These are phyloP conservation scores for Siphonodentalium dalli DNA, from an alignment of 2,888 invertebrate genomes.

Conservation along the genomic window DNA sequence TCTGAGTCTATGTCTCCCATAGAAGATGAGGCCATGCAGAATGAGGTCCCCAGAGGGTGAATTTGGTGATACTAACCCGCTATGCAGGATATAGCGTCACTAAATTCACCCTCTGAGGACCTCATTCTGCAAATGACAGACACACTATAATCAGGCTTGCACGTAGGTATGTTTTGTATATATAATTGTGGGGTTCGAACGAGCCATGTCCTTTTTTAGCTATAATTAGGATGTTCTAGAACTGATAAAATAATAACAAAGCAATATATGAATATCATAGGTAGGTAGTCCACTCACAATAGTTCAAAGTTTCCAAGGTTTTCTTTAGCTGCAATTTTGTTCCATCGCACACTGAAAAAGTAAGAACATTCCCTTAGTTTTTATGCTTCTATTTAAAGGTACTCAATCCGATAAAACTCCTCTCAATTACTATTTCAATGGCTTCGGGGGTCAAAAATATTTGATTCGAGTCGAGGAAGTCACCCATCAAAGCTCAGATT, in stretches of 20 bases:
- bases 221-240: neutral
- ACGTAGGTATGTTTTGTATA: neutral
- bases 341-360: constrained; percentile 59
- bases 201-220: neutral
- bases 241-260: neutral
- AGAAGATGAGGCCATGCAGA: too few relatives aligned
- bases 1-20: too few relatives aligned
- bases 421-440: too few relatives aligned
- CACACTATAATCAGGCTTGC: neutral
- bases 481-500: too few relatives aligned
- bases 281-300: constrained; percentile 50
- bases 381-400: too few relatives aligned
- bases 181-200: neutral
- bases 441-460: too few relatives aligned
- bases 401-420: too few relatives aligned
- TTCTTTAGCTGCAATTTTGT: constrained; percentile 59
- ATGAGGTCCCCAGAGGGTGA: too few relatives aligned
- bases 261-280: neutral
- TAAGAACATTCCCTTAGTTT: neutral
- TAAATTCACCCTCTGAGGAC: neutral
- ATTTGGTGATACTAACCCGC: too few relatives aligned
- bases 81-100: too few relatives aligned
- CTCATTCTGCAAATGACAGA: neutral
- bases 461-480: too few relatives aligned
- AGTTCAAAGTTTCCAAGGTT: constrained; percentile 63